Conservation (phyloP, 1,140 invertebrate species). For the Vanessa tameamea region DNA sequence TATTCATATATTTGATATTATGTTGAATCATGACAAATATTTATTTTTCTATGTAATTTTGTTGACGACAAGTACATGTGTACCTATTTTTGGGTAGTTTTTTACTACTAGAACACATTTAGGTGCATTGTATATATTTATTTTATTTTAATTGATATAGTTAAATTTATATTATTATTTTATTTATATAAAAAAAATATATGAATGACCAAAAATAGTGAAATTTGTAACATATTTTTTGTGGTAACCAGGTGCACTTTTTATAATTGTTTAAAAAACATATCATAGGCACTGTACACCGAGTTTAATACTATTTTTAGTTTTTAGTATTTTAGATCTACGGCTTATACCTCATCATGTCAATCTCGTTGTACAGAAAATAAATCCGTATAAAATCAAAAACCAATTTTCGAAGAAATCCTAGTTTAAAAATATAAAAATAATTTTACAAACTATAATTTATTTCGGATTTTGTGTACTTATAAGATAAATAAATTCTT, state of each 20-base stretch:
- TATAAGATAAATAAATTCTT: background rate
- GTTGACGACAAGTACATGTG: conserved; percentile 11
- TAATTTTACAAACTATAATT: conserved; percentile 3
- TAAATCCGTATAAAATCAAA: background rate
- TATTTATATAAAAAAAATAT: conserved; percentile 27
- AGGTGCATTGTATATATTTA: conserved; percentile 23
- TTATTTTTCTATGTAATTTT: conserved; percentile 61
- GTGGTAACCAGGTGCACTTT: conserved; percentile 28
- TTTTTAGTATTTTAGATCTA: conserved; percentile 20
- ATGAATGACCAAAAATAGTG: conserved; percentile 26
- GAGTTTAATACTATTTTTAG: background rate
- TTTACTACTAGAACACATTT: conserved; percentile 3
- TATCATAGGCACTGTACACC: conserved; percentile 28
- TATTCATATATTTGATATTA: conserved; percentile 54
- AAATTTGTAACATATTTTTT: conserved; percentile 20
- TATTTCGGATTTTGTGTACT: conserved; percentile 12
- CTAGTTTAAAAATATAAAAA: background rate
- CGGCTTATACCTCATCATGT: conserved; percentile 7
- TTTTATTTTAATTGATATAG: conserved; percentile 29
- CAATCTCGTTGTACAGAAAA: background rate
- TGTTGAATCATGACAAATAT: conserved; percentile 76
- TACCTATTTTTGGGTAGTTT: conserved; percentile 21
- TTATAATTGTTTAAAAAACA: conserved; percentile 29
- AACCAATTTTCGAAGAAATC: background rate
- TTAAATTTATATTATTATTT: conserved; percentile 9